Base-by-base conservation (phyloP, 2,797 vertebrate species). In the Typhlichthys subterraneus region DNA sequence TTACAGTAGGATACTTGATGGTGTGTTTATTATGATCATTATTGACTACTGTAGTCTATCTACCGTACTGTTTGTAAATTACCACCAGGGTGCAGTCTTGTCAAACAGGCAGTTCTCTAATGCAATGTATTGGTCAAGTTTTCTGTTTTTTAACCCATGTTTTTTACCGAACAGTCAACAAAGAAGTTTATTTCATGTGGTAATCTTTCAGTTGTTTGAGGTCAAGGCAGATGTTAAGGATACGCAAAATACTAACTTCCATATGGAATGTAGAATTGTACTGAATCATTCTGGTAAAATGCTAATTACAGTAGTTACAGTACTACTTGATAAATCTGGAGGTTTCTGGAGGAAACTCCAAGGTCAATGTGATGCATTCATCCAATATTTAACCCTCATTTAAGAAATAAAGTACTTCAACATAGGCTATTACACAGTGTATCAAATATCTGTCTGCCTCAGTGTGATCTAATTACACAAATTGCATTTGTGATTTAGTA, bases 71-170 rank as follows among this genome's bases (percentile, higher is more conserved):
- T 61, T 59, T 65, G 19, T 50, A 1, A 33, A 2, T 33, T 38
- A 72, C 86, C 90, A 83, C 87, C 75, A 84, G 88, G 86, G 86
- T 87, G 73, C 88, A 90, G 65, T 89, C 31, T 80, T 64, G 83
- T 77, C 83, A 82, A 86, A 77, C 45, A 63, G 55, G 57, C 77
- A 23, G 49, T 12, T 15, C 4, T 46, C 23, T 23, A 69, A 72
- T 69, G 67, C 5, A 29, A 42, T 56, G 31, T 14, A 67, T 50
- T 29, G 45, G n/a, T 53, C 10, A 45, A 11, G 29, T 19, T 51
- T n/a, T 48, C 7, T 38, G 2, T 38, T 38, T 38, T 38, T 38
- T 23, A 23, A 38, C 7, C 7, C 1, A 38, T 38, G 5, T 38
- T 38, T 38, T 38, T 38, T 38, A 38, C 5, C 33, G 6, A 5